These are phyloP conservation scores for Lycopodina hypogea DNA, from an alignment of 37 sponge, comb jelly and placozoan genomes.

Conservation along the genomic window DNA sequence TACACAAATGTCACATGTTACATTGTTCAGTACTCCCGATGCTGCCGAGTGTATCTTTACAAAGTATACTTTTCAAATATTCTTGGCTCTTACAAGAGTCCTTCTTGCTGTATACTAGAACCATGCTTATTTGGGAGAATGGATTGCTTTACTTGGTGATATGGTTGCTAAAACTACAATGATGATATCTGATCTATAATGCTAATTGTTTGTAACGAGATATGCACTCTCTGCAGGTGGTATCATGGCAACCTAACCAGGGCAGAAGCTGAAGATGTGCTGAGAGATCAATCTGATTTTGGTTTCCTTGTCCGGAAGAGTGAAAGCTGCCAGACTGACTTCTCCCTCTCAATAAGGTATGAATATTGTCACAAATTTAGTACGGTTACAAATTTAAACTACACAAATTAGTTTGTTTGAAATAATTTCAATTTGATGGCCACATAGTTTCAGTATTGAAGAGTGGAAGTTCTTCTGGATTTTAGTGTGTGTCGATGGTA, in stretches of 20 bases:
- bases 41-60: no score
- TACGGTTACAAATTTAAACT: not conserved
- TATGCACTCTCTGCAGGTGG: constrained; percentile 49
- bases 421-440: not conserved
- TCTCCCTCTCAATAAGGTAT: constrained; percentile 78
- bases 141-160: not conserved
- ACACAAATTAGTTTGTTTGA: not conserved
- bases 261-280: constrained; percentile 60
- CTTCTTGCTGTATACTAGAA: no score
- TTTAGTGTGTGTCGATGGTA: no score
- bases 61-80: no score
- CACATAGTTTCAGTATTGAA: not conserved
- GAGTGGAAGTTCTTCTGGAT: no score
- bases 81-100: no score
- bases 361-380: not conserved
- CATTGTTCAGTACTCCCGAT: no score
- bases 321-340: constrained; percentile 64
- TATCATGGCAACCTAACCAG: constrained; percentile 58
- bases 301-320: constrained; percentile 79
- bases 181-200: no score
- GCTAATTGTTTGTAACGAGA: no score
- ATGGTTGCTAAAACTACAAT: not conserved
- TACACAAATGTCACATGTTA: no score
- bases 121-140: no score
- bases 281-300: constrained; percentile 59